Evolutionary conservation across 2,113 vertebrate species (phyloP), one percentile per base, ranked within the genome.

Genomic region (Tylochromis polylepis): DNA sequence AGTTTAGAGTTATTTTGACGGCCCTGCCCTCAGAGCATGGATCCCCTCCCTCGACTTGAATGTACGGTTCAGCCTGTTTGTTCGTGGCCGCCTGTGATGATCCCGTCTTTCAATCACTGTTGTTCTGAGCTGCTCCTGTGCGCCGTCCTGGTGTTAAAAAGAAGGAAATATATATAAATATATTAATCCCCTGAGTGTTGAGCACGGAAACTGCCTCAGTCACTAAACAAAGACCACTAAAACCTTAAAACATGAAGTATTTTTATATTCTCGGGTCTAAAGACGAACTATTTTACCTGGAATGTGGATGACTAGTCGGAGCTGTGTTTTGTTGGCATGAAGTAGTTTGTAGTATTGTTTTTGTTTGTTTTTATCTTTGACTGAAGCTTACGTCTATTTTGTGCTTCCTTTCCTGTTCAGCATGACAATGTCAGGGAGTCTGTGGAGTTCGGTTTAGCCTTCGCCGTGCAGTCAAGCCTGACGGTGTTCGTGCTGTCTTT

Each of bases 311-410:
- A 58, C 18, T 22, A 36, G 81, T 87, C 56, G 10, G 58, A 89
- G 81, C 79, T 75, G 86, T 88, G 5, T 90, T 79, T 88, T 56
- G 78, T 89, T n/a, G 67, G 90, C 93, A 94, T 93, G 93, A 84
- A n/a, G 67, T 87, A 20, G 88, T 87, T 57, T 80, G 75, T 85
- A 79, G 84, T 22, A 41, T 80, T 3, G 29, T 41, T 83, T 79
- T 82, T 11, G 34, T 81, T 59, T 57, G 36, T 51, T 51, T 78
- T 59, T 18, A 18, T 72, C 22, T 72, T 51, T 59, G 84, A 81
- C 84, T 84, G 15, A 86, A 85, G 88, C 79, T 87, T 31, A 65
- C 79, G 85, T 89, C 88, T 46, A 18, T 55, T 86, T 84, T 41
- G 58, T 85, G 84, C 78, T 81, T 85, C 84, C 31, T 2, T 77